Conservation (phyloP, 2,888 invertebrate genomes). For the Nemotelus nigrinus region DNA sequence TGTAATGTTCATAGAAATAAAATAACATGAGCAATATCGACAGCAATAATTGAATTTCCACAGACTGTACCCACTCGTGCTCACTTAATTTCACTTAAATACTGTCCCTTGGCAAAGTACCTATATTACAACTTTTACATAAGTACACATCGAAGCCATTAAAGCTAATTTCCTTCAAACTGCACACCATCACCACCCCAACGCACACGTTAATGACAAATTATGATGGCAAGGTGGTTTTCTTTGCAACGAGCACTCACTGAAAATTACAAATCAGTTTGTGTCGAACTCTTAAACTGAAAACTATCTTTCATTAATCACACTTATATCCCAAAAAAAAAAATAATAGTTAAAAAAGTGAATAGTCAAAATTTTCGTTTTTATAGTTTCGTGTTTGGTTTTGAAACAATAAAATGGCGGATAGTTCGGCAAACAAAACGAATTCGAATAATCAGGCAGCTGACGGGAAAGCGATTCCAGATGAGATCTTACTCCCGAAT, state of each 20-base stretch:
- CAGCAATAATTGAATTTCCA: no score
- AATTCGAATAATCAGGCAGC: not conserved
- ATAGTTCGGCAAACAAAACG: not conserved
- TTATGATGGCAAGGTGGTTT: not conserved
- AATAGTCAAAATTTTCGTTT: no score
- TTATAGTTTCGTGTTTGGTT: no score
- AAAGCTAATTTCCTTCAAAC: no score
- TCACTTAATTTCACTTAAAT: no score
- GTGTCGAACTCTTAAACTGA: constrained; percentile 11
- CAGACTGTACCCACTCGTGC: no score
- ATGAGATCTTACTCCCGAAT: not conserved
- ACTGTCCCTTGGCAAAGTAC: no score
- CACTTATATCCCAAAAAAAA: not conserved
- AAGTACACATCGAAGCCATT: constrained; percentile 13
- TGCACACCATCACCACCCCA: not conserved
- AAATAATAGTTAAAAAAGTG: not conserved
- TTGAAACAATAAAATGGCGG: not conserved
- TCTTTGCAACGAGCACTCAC: not conserved
- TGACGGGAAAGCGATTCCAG: not conserved
- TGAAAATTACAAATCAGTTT: constrained; percentile 26
- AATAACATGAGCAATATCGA: no score
- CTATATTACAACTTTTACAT: not conserved
- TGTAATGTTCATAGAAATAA: no score
- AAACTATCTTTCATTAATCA: constrained; percentile 4
- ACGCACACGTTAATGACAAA: constrained; percentile 1